phyloP scores from a whole-genome alignment of 2,113 vertebrate species.

The Lethenteron camtschaticum region DNA sequence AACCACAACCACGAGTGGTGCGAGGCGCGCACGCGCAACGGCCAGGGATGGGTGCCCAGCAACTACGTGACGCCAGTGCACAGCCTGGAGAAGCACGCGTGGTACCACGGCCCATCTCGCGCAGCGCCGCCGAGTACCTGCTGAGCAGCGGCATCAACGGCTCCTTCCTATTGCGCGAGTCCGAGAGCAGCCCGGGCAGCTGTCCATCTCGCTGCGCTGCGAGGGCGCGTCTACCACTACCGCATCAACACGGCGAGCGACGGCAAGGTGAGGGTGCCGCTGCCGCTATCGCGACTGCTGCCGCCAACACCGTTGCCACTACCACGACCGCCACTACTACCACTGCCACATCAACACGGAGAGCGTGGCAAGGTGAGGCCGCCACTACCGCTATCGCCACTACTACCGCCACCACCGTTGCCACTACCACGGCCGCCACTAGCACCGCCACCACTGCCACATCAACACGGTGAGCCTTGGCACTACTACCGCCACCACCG shows the following conservation, averaged over 20 bases:
- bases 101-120: slow-evolving; percentile 98
- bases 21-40: slow-evolving; percentile 87
- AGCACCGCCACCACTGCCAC: too few species aligned
- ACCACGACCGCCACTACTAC: too few species aligned
- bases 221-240: slow-evolving; percentile 97
- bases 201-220: slow-evolving; percentile 89
- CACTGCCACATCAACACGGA: too few species aligned
- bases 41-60: slow-evolving; percentile 95
- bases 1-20: slow-evolving; percentile 99
- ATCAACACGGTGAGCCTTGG: too few species aligned
- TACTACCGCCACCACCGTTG: too few species aligned
- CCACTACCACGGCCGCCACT: too few species aligned
- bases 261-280: slow-evolving; percentile 43
- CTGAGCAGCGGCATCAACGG: slow-evolving; percentile 90
- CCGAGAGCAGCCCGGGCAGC: slow-evolving; percentile 88
- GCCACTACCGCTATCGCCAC: too few species aligned
- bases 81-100: slow-evolving; percentile 94
- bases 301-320: too few species aligned
- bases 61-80: slow-evolving; percentile 99
- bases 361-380: too few species aligned
- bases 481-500: too few species aligned
- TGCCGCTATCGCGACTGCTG: too few species aligned
- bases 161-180: slow-evolving; percentile 88
- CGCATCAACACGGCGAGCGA: slow-evolving; percentile 80
- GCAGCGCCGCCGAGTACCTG: slow-evolving; percentile 83